Base-by-base conservation (phyloP, 2,888 invertebrate genomes). In the Nesidiocoris tenuis region DNA sequence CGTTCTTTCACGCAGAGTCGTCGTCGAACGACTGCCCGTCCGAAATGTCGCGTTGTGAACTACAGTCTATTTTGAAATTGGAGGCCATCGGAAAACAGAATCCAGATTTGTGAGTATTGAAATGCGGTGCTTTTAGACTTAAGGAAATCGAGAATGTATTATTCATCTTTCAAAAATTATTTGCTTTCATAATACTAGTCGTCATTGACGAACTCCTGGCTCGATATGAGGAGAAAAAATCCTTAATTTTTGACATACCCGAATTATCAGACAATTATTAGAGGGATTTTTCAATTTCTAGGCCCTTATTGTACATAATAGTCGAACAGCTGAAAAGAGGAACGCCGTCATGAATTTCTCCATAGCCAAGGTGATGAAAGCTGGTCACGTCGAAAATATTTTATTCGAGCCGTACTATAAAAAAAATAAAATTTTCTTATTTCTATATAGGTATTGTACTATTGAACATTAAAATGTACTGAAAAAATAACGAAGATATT, bases 61-160 rank as follows among this genome's bases (percentile, higher is more conserved):
- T 75, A 25, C 59, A 75, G 59, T 24, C 65, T 1, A 66, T 66
- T 59, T 66, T 75, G 19, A 75, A 75, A 21, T 56, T 75, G 24
- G 66, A 75, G 25, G 74, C 65, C 17, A 75, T 66, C 21, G 74
- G 74, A 59, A 66, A 75, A 25, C 59, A 75, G 57, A 75, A 75
- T 75, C 12, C 65, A 16, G 55, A 75, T 57, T 23, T 75, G 74
- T 75, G 39, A 75, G 59, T 72, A n/a, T 3, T 1, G 16, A 61
- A 9, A 19, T 17, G 2, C 1, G 18, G 18, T 17, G 2, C 2
- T 56, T 2, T 17, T 18, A n/a, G 18, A 56, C 56, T 5, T 56
- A 17, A 5, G 18, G n/a, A 1, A 17, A 17, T 56, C 2, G 9
- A 54, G 12, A 54, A n/a, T n/a, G n/a, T n/a, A n/a, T n/a, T 54